Base-by-base conservation (phyloP, 2,113 vertebrate genomes). In the Ctenodactylus gundi region DNA sequence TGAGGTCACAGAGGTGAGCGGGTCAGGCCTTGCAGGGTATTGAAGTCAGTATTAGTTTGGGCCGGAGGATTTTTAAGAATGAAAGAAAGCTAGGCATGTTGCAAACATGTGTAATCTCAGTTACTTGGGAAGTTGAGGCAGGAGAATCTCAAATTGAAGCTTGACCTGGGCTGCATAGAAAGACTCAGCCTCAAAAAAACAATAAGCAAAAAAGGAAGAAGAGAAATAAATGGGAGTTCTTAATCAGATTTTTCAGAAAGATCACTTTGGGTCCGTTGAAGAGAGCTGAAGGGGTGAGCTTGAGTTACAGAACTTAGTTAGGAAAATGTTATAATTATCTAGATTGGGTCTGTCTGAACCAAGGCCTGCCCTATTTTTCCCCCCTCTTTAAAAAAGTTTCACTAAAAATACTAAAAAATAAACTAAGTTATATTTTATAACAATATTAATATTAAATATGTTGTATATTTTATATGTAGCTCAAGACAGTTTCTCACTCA, bases 241-340 rank as follows among this genome's bases (percentile, higher is more conserved):
- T 94, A 95, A 62, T 75, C 27, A 60, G 34, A 36, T 41, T 64
- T 95, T n/a, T 89, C 82, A 76, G 67, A 78, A 87, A 92, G 27
- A 60, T 88, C 51, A 68, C 68, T 85, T 58, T 76, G 62, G 72
- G 60, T 81, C 36, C 41, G 41, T 13, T 65, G 41, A 91, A 39
- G 44, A 67, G 57, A 75, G 51, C 21, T 75, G 29, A 36, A 73
- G 20, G 11, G 41, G 36, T 85, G 77, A 90, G 51, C 49, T 75
- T 91, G 44, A 90, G 85, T 55, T 36, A 70, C 78, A 7, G n/a
- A 36, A 70, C 46, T n/a, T 57, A 70, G 36, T 85, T 29, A 46
- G 36, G 46, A 76, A 31, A 34, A 17, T 87, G 1, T 82, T 62
- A 34, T 82, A 82, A 72, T 90, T 39, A 51, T 44, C 58, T 41